These are phyloP conservation scores for Euphydryas editha DNA, from an alignment of 2,888 invertebrate genomes.

Conservation along the genomic window DNA sequence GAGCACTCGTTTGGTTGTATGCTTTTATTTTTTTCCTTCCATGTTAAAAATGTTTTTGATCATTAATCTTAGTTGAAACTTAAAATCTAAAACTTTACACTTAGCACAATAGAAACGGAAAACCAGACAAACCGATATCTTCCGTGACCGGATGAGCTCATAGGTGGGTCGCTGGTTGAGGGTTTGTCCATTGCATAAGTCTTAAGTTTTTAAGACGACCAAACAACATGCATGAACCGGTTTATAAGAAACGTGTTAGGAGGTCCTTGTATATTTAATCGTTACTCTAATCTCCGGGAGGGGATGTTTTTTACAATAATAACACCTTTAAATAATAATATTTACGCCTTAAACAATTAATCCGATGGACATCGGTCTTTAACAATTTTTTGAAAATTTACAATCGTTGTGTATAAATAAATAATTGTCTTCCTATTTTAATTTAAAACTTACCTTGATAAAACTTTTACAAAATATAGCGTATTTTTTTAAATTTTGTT, in stretches of 20 bases:
- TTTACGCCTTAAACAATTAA: neutral
- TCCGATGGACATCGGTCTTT: neutral
- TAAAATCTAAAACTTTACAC: slow-evolving; percentile 14
- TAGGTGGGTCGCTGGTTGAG: slow-evolving; percentile 39
- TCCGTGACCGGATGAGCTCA: slow-evolving; percentile 37
- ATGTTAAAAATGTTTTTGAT: neutral
- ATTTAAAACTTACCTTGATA: no score
- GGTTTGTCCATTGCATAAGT: slow-evolving; percentile 77
- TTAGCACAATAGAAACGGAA: slow-evolving; percentile 6
- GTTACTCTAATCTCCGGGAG: slow-evolving; percentile 12
- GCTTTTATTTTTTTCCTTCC: neutral
- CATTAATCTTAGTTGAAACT: neutral
- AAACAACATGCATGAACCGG: slow-evolving; percentile 74
- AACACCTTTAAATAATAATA: neutral
- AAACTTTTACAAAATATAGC: no score
- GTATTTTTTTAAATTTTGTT: no score
- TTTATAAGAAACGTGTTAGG: slow-evolving; percentile 79
- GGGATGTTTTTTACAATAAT: neutral
- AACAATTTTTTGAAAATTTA: neutral
- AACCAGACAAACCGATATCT: slow-evolving; percentile 18
- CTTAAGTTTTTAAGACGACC: slow-evolving; percentile 57
- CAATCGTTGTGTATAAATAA: neutral
- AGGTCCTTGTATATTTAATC: slow-evolving; percentile 65
- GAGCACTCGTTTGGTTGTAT: slow-evolving; percentile 9
- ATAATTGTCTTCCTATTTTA: no score